Evolutionary conservation across 2,888 invertebrate species (phyloP).

Genomic region (Cryptocheilus praepositus): DNA sequence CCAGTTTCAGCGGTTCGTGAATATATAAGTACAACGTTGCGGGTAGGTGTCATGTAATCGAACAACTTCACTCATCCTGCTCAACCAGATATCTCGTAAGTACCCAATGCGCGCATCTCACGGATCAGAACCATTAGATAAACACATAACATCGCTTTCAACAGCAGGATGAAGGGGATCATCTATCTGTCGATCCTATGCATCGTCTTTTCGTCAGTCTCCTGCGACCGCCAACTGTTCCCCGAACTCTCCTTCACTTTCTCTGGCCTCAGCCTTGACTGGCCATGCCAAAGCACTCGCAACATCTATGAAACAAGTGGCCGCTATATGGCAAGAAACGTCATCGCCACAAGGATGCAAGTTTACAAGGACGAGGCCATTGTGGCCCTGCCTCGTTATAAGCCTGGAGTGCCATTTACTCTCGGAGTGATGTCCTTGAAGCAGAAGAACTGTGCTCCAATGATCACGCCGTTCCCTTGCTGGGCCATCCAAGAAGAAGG

Average conservation of each 20-base stretch:
- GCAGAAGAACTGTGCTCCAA: conserved; percentile 76
- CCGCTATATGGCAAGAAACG: conserved; percentile 78
- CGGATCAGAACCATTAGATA: too few species aligned
- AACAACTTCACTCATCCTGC: not conserved
- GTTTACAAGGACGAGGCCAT: conserved; percentile 77
- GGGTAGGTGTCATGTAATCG: not conserved
- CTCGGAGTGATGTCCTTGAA: conserved; percentile 78
- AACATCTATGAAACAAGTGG: conserved; percentile 78
- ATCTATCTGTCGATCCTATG: conserved; percentile 43
- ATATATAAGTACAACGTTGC: not conserved
- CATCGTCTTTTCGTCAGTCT: conserved; percentile 4
- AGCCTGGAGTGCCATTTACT: conserved; percentile 82
- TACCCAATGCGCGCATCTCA: not conserved
- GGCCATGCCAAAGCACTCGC: conserved; percentile 77
- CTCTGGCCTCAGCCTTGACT: conserved; percentile 66
- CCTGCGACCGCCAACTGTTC: conserved; percentile 58
- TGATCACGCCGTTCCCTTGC: conserved; percentile 80
- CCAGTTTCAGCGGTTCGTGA: not conserved
- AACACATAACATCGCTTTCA: too few species aligned
- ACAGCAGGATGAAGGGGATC: conserved; percentile 49
- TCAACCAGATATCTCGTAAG: not conserved
- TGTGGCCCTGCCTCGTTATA: conserved; percentile 79
- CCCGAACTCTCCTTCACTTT: conserved; percentile 62
- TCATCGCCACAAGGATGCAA: conserved; percentile 79
- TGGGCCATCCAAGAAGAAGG: conserved; percentile 82